These are phyloP conservation scores for Lycopodina hypogea DNA, from an alignment of 37 sponge, comb jelly and placozoan species.

Conservation along the genomic window DNA sequence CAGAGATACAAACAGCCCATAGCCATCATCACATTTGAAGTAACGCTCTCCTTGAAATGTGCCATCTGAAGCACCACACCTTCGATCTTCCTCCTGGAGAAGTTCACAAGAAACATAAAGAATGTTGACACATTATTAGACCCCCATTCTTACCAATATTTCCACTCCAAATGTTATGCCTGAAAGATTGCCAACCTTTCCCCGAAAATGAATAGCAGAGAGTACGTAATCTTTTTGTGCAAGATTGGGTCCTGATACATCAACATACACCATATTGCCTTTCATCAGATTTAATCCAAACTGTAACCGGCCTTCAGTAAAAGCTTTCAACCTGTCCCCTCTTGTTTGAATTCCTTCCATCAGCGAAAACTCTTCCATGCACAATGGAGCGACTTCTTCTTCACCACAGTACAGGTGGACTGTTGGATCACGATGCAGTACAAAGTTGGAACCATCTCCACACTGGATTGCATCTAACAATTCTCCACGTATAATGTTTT, in stretches of 20 bases:
- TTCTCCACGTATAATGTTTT: conserved; percentile 23
- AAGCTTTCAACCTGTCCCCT: background rate
- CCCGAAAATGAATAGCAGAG: conserved; percentile 38
- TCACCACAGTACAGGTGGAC: conserved; percentile 1
- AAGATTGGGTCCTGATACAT: conserved; percentile 3
- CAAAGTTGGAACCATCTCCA: conserved; percentile 7
- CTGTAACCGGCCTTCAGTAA: conserved; percentile 7
- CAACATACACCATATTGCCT: conserved; percentile 33
- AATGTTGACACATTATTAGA: too few species aligned
- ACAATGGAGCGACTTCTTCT: conserved; percentile 31
- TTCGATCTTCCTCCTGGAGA: background rate
- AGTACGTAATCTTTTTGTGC: background rate
- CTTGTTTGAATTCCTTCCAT: conserved; percentile 8
- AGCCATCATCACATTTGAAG: conserved; percentile 46
- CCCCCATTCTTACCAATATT: conserved; percentile 35
- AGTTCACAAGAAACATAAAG: conserved; percentile 1
- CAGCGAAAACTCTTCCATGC: conserved; percentile 5
- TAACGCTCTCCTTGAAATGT: conserved; percentile 21
- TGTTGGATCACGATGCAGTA: conserved; percentile 4
- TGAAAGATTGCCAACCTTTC: conserved; percentile 5
- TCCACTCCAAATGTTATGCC: conserved; percentile 78
- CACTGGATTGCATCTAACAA: background rate
- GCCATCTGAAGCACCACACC: conserved; percentile 46
- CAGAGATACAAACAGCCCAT: conserved; percentile 24
- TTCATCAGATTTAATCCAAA: conserved; percentile 17